Percentiles rank a stretch among this genome's conserved stretches.
Evolutionary conservation across 2,888 invertebrate genomes (phyloP).

Genomic region (Latrodectus elegans): DNA sequence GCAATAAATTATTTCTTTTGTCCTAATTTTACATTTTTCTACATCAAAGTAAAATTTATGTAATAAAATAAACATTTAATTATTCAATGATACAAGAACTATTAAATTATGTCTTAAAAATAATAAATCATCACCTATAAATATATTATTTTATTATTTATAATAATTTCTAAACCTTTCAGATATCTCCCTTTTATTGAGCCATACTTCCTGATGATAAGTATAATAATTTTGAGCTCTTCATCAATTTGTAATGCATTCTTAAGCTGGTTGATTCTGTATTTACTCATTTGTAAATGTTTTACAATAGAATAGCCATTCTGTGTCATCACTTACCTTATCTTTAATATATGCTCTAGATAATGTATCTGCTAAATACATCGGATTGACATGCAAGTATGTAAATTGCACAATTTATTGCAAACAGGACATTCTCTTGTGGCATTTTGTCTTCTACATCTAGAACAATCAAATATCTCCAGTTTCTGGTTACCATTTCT

Average conservation of each 20-base stretch:
- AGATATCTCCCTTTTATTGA: not conserved
- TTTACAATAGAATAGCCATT: not conserved
- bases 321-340: conserved; percentile 11
- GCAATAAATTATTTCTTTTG: not conserved
- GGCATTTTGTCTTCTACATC: not conserved
- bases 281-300: not conserved
- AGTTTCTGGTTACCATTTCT: too few relatives aligned
- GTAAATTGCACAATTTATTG: conserved; percentile 28
- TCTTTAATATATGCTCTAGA: not conserved
- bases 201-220: not conserved
- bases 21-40: not conserved
- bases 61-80: not conserved
- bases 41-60: not conserved
- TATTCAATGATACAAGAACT: too few relatives aligned
- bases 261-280: not conserved
- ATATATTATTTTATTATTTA: not conserved
- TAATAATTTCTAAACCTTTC: not conserved
- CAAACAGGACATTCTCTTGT: conserved; percentile 8
- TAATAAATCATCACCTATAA: not conserved
- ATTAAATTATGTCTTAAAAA: not conserved
- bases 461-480: too few relatives aligned
- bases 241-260: not conserved
- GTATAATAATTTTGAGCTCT: not conserved
- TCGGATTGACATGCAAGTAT: not conserved
- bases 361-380: conserved; percentile 5